phyloP scores from a whole-genome alignment of 1,140 invertebrate genomes.

The Piezodorus guildinii region DNA sequence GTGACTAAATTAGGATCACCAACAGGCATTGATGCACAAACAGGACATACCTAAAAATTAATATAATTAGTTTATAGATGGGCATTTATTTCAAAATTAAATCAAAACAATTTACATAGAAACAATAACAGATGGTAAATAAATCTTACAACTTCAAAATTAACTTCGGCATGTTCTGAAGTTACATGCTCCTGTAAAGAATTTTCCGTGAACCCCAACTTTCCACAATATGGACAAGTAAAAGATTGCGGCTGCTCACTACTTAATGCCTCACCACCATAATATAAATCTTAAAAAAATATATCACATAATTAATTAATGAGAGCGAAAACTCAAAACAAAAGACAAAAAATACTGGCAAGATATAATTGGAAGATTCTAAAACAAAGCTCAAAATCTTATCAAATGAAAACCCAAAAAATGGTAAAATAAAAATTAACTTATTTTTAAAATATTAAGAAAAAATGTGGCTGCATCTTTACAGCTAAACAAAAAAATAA shows the following conservation, averaged over 20 bases:
- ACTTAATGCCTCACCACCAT: constrained; percentile 78
- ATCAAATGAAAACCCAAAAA: too few species aligned
- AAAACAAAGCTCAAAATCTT: too few species aligned
- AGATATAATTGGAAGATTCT: too few species aligned
- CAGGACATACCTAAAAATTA: constrained; percentile 70
- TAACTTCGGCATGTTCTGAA: constrained; percentile 72
- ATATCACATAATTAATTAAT: background rate
- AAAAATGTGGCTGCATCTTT: too few species aligned
- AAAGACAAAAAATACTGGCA: too few species aligned
- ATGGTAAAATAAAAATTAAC: too few species aligned
- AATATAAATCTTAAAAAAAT: constrained; percentile 69
- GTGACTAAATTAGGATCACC: constrained; percentile 95
- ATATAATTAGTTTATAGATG: background rate
- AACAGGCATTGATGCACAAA: constrained; percentile 88
- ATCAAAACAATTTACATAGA: background rate
- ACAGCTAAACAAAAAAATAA: too few species aligned
- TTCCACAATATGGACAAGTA: constrained; percentile 92
- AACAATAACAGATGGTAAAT: background rate
- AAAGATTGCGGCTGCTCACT: constrained; percentile 88
- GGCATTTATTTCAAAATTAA: background rate
- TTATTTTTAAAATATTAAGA: too few species aligned
- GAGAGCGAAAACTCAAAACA: too few species aligned
- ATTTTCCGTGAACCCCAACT: constrained; percentile 88
- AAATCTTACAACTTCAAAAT: constrained; percentile 65
- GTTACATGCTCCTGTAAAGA: constrained; percentile 86